Evolutionary conservation across 2,113 vertebrate species (phyloP).

Genomic region (Lepisosteus osseus): DNA sequence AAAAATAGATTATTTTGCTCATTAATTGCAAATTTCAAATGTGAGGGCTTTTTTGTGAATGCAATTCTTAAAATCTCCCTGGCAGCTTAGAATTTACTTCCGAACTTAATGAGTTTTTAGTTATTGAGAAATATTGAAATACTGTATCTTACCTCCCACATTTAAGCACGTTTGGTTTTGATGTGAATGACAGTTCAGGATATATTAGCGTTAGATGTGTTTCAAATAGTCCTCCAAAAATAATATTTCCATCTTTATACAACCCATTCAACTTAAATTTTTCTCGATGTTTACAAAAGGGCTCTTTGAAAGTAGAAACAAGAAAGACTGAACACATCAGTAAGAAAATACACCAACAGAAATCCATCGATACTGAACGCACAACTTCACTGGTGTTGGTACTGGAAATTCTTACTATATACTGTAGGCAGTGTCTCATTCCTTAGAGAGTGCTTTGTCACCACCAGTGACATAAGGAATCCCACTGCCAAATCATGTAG

Average conservation of each 20-base stretch:
- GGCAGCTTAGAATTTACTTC: too few relatives aligned
- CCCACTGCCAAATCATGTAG: constrained; percentile 4
- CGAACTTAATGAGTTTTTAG: too few relatives aligned
- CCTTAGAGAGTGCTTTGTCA: too few relatives aligned
- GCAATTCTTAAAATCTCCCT: too few relatives aligned
- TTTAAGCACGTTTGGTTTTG: constrained; percentile 37
- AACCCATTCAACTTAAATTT: constrained; percentile 35
- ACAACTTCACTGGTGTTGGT: too few relatives aligned
- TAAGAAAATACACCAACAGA: constrained; percentile 9
- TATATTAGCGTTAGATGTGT: constrained; percentile 39
- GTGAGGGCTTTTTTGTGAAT: too few relatives aligned
- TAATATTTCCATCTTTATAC: constrained; percentile 35
- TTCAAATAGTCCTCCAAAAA: constrained; percentile 53
- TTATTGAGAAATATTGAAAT: too few relatives aligned
- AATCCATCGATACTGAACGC: too few relatives aligned
- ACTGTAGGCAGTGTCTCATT: too few relatives aligned
- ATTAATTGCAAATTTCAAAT: neutral
- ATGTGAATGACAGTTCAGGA: constrained; percentile 41
- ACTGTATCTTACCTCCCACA: constrained; percentile 46
- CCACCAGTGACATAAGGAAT: neutral
- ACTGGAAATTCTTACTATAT: too few relatives aligned
- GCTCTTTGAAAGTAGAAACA: neutral
- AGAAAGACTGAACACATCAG: neutral
- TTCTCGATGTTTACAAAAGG: constrained; percentile 31
- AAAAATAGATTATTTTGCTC: too few relatives aligned